Base-by-base conservation (phyloP, 2,888 invertebrate species). In the Anorthoa munda region DNA sequence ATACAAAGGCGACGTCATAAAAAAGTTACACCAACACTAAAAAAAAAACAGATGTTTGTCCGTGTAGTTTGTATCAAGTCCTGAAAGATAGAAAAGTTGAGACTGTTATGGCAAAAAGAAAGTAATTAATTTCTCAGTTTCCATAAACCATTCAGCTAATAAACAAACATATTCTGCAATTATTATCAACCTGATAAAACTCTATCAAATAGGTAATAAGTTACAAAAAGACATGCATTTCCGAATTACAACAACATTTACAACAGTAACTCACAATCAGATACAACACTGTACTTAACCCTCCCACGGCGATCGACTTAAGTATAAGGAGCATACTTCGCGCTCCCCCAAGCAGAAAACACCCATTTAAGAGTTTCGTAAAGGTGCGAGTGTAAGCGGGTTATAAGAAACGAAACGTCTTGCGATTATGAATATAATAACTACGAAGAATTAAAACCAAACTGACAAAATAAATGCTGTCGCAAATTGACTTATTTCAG, bases 311-410 rank as follows among this genome's bases (percentile, higher is more conserved):
- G 79, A 55, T 76, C 75, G 87, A 86, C 90, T 90, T 84, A 88
- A 92, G 92, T 91, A 90, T 90, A 88, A 92, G 89, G 90, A 90
- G 88, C 93, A 93, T 92, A 93, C 94, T 94, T 91, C 91, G 86
- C 89, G 93, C 92, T 93, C 92, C 92, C 92, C 89, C 87, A 88
- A 93, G 90, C 94, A 92, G 92, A 92, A 94, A 95, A 94, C 89
- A 92, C 87, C 91, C 92, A 92, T 93, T 93, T 92, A 91, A 93
- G 92, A 87, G 84, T 90, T 89, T 83, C 78, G 87, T 81, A 83
- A 69, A 60, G 89, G 88, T 72, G 71, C 67, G 21, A 83, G 77
- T 88, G 69, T 0, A 0, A 69, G 87, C 87, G 86, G 56, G 13
- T 39, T 70, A 9, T n/a, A 71, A 82, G 72, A 70, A 60, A 70